Base-by-base conservation (phyloP, 2,113 vertebrate species). In the Chaenogobius annularis region DNA sequence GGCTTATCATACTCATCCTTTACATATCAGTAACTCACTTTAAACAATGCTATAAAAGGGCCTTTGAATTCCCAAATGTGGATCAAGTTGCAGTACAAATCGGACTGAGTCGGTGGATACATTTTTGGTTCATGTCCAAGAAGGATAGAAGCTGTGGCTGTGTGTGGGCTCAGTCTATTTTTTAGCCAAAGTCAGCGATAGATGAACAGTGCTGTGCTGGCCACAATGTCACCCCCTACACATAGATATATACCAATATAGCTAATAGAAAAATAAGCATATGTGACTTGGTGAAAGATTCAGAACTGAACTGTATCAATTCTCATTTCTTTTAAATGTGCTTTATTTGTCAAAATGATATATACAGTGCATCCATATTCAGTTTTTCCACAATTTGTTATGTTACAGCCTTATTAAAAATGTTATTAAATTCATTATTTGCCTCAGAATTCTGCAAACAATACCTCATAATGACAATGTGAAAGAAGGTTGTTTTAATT, bases 181-280 rank as follows among this genome's bases (percentile, higher is more conserved):
- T 76, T 85, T 80, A 83, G 86, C 85, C 81, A 74, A 68, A 74
- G 82, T 85, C 17, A 54, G 66, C 83, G 73, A 62, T 78, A 82
- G 83, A 87, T 84, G 86, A 85, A 83, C 85, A 83, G 81, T 83
- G 73, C 61, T 80, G 74, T 79, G 78, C 56, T 75, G 83, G 86
- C 87, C 86, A 90, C 81, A 84, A 84, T 86, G 81, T 84, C 78
- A 87, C 86, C 79, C 17, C 83, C 81, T 78, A 86, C 78, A 64
- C 63, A 48, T 62, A 72, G 59, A 69, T 77, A 12, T 1, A 11
- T 1, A 82, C 70, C 85, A 78, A 40, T 35, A 64, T 70, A 86
- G 85, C 77, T 75, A 77, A 78, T 71, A 62, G 65, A 68, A 77
- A 47, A 81, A 84, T 73, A 77, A 31, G 20, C 50, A 54, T 26